phyloP scores from a whole-genome alignment of 2,113 vertebrate species.

The Acinonyx jubatus region DNA sequence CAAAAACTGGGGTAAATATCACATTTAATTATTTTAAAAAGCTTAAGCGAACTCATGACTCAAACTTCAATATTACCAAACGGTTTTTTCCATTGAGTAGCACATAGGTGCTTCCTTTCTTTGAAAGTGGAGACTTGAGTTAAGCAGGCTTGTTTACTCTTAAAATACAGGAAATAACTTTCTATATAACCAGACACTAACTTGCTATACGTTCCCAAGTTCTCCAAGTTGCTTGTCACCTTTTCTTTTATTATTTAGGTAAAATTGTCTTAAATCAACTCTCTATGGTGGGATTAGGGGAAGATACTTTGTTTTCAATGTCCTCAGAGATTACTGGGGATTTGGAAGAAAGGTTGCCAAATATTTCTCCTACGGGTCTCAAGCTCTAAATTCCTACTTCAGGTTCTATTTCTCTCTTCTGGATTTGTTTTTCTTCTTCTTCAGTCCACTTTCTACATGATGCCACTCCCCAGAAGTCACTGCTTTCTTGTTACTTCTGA shows the following conservation, averaged over 20 bases:
- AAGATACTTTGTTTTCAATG: neutral
- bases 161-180: neutral
- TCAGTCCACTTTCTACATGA: neutral
- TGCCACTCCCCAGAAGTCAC: neutral
- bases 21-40: constrained; percentile 19
- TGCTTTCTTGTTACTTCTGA: neutral
- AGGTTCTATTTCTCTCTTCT: neutral
- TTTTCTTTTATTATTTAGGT: neutral
- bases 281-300: no score
- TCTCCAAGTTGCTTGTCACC: neutral
- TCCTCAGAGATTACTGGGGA: neutral
- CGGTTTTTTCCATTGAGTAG: neutral
- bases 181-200: neutral
- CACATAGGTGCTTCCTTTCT: neutral
- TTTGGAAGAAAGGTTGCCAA: neutral
- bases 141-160: neutral
- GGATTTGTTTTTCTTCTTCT: neutral
- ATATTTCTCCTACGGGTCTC: neutral
- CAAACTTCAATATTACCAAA: neutral
- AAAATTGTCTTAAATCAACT: neutral
- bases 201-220: neutral
- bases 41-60: neutral
- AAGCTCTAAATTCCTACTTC: neutral
- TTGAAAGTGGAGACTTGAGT: neutral
- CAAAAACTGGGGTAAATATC: neutral